phyloP scores from a whole-genome alignment of 2,113 vertebrate species.

The Engystomops pustulosus region DNA sequence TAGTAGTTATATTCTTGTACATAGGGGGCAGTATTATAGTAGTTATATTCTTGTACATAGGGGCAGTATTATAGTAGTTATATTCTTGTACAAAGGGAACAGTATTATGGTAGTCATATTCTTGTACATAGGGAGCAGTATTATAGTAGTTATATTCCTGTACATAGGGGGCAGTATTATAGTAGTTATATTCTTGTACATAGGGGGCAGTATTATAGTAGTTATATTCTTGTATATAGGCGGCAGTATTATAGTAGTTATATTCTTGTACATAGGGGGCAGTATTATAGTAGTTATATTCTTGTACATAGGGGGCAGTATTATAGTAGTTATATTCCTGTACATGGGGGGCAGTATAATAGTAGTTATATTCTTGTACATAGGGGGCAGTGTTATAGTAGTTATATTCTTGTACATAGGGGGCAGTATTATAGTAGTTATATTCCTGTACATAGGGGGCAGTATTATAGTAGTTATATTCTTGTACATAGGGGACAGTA shows the following conservation, averaged over 20 bases:
- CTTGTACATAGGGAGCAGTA: not conserved
- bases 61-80: too few species aligned
- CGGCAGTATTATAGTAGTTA: not conserved
- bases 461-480: too few species aligned
- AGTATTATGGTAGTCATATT: not conserved
- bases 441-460: not conserved
- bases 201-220: not conserved
- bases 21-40: constrained; percentile 6
- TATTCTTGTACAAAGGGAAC: too few species aligned
- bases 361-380: not conserved
- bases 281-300: too few species aligned
- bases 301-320: not conserved
- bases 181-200: not conserved
- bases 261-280: not conserved
- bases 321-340: constrained; percentile 1
- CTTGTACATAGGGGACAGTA: too few species aligned
- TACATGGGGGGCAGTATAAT: not conserved
- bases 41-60: not conserved
- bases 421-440: not conserved
- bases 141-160: not conserved
- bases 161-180: not conserved
- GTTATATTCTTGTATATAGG: not conserved
- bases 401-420: not conserved
- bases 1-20: not conserved
- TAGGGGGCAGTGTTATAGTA: too few species aligned